Evolutionary conservation across 2,797 vertebrate species (phyloP), one percentile per base, ranked within the genome.

Genomic region (Meriones psammophilus): DNA sequence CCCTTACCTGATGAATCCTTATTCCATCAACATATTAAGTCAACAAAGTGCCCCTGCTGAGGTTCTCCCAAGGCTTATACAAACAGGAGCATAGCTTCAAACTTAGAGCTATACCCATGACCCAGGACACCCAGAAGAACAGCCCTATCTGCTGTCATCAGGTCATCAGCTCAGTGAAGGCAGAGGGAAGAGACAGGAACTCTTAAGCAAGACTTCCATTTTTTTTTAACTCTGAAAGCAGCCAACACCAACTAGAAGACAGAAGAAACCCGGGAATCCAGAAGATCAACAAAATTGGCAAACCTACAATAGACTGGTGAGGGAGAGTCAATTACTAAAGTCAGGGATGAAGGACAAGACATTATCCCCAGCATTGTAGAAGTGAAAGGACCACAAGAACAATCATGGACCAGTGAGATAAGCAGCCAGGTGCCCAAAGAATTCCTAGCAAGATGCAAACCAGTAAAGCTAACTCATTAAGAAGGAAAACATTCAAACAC

Each of bases 1-100:
- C 50, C 13, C 33, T 3, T 0, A 0, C 13, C 26, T 6, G n/a
- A 54, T 58, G 62, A 9, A 17, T 39, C 0, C 5, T 58, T 12
- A 81, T 28, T 91, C 60, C 36, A 54, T 71, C 50, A 80, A 36
- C 71, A 88, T 17, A 10, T 15, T 36, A 84, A 73, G 78, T 28
- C 66, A 62, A 46, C 8, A 12, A 39, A 46, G 28, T 28, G 14
- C 39, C 46, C 62, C 50, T 28, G 22, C 0, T 30, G 26, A 1
- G 17, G 46, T 12, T 7, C 62, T 60, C 71, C 3, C 4, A 5
- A 58, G 26, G 71, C 3, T 39, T 10, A 39, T 8, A 7, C 1
- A 2, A 8, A 9, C 36, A 26, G 46, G 36, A 77, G 46, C 36
- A 71, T 28, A 54, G 22, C 39, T 36, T 74, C 77, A 17, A 68